Percentiles rank a stretch among this genome's conserved stretches.
phyloP scores from a whole-genome alignment of 2,888 invertebrate genomes.

The Cataglyphis altisquamis region DNA sequence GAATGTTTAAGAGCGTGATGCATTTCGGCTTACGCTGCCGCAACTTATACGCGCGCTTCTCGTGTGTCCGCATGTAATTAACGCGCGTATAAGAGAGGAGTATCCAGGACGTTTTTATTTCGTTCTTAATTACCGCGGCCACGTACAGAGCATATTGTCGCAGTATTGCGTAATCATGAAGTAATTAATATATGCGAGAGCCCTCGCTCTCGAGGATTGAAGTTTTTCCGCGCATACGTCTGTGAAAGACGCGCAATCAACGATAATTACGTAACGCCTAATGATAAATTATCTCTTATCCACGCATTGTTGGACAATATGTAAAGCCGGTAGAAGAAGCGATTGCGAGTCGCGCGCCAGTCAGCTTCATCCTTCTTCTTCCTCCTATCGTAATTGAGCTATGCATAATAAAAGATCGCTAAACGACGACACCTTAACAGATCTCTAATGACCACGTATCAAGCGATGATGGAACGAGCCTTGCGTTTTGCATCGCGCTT shows the following conservation, averaged over 20 bases:
- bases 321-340: conserved; percentile 49
- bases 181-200: conserved; percentile 68
- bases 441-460: conserved; percentile 63
- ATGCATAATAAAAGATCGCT: conserved; percentile 55
- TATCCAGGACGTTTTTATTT: conserved; percentile 30
- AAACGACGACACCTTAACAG: conserved; percentile 57
- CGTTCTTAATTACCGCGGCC: conserved; percentile 36
- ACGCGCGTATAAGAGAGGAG: conserved; percentile 15
- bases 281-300: conserved; percentile 73
- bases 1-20: conserved; percentile 48
- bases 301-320: conserved; percentile 60
- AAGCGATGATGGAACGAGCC: conserved; percentile 41
- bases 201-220: conserved; percentile 53
- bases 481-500: conserved; percentile 2
- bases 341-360: conserved; percentile 42
- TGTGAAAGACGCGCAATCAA: conserved; percentile 60
- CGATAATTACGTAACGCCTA: conserved; percentile 73
- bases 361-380: conserved; percentile 39
- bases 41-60: conserved; percentile 34
- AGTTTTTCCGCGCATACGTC: conserved; percentile 48
- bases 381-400: conserved; percentile 50
- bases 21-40: conserved; percentile 39
- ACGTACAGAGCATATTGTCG: conserved; percentile 39
- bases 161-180: conserved; percentile 58
- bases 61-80: conserved; percentile 41